Conservation (phyloP, 2,888 invertebrate genomes). For the Iselma pallidipennis region DNA sequence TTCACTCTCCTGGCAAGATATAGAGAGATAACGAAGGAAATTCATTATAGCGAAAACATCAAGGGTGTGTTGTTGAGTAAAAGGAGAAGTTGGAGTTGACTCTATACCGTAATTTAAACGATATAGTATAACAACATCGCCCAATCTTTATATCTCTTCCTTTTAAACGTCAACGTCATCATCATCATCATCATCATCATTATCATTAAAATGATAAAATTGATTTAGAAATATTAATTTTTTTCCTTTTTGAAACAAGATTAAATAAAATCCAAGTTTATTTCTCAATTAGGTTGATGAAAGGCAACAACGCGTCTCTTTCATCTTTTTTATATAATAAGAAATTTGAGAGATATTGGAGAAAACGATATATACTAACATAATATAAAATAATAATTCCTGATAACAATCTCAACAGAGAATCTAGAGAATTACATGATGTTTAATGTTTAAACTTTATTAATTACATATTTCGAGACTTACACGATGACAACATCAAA, state of each 20-base stretch:
- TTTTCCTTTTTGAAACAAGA: too few relatives aligned
- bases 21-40: neutral
- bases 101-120: neutral
- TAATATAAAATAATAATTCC: neutral
- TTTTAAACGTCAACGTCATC: too few relatives aligned
- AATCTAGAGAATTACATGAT: neutral
- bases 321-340: too few relatives aligned
- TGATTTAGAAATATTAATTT: too few relatives aligned
- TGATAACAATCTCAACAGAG: neutral
- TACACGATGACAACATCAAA: neutral
- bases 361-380: too few relatives aligned
- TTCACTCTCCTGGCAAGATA: neutral
- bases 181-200: too few relatives aligned
- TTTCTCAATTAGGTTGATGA: too few relatives aligned
- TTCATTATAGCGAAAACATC: neutral
- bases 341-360: too few relatives aligned
- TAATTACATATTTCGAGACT: neutral
- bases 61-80: neutral
- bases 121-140: neutral
- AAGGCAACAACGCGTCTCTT: too few relatives aligned
- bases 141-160: too few relatives aligned
- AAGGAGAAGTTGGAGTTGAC: neutral
- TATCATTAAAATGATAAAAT: too few relatives aligned
- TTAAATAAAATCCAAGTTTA: too few relatives aligned
- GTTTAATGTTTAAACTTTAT: conserved; percentile 5